Conservation (phyloP, 2,888 invertebrate genomes). For the Chalcosyrphus nemorum region DNA sequence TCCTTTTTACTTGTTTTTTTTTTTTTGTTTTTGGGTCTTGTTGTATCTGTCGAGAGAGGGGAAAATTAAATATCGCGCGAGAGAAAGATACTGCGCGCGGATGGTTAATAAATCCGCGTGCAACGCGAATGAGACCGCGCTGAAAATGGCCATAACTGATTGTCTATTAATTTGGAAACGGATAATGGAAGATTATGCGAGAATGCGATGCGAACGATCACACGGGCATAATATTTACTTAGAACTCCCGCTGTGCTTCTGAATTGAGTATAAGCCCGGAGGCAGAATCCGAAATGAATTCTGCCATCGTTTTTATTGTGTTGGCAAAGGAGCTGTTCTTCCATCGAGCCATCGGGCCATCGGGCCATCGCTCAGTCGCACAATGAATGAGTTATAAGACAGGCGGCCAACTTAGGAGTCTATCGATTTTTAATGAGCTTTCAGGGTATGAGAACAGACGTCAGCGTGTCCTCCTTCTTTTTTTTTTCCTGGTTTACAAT, state of each 20-base stretch:
- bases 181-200: slow-evolving; percentile 73
- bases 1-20: neutral
- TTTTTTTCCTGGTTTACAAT: too few species aligned
- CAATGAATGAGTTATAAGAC: slow-evolving; percentile 72
- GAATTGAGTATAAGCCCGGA: slow-evolving; percentile 88
- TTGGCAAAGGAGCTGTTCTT: slow-evolving; percentile 74
- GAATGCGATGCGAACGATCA: slow-evolving; percentile 76
- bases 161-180: slow-evolving; percentile 72
- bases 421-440: slow-evolving; percentile 74
- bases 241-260: slow-evolving; percentile 88
- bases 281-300: slow-evolving; percentile 85
- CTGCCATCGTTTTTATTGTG: slow-evolving; percentile 81
- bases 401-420: slow-evolving; percentile 75
- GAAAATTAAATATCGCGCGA: slow-evolving; percentile 40
- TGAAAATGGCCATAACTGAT: slow-evolving; percentile 76
- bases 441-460: slow-evolving; percentile 64
- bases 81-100: slow-evolving; percentile 53
- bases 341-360: too few species aligned
- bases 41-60: neutral
- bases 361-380: slow-evolving; percentile 63
- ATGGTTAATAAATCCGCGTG: slow-evolving; percentile 57
- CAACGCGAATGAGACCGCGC: slow-evolving; percentile 74
- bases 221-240: slow-evolving; percentile 81
- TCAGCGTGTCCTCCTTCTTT: slow-evolving; percentile 58
- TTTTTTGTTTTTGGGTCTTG: slow-evolving; percentile 8